Conservation (phyloP, 2,797 vertebrate species). For the Lycodopsis pacificus region DNA sequence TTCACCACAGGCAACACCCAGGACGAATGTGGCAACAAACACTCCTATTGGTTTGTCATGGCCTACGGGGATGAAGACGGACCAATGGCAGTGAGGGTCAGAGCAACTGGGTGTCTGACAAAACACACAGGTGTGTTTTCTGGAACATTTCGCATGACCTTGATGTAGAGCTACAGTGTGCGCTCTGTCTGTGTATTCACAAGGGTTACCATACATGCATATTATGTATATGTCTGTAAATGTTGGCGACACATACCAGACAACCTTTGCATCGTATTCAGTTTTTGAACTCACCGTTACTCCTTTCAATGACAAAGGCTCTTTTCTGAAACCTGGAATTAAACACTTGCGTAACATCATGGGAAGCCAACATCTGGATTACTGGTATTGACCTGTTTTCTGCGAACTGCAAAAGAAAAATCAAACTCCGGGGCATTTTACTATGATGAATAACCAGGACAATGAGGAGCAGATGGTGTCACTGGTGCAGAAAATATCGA, state of each 20-base stretch:
- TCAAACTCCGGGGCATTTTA: conserved; percentile 36
- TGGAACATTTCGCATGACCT: conserved; percentile 76
- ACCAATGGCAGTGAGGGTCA: conserved; percentile 59
- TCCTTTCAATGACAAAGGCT: conserved; percentile 8
- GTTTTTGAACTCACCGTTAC: conserved; percentile 1
- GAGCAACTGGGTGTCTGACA: neutral
- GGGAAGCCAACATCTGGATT: conserved; percentile 73
- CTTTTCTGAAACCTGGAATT: conserved; percentile 37
- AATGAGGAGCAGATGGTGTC: conserved; percentile 62
- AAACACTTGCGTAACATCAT: conserved; percentile 63
- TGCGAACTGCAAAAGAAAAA: conserved; percentile 48
- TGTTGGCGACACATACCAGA: neutral
- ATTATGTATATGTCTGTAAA: neutral
- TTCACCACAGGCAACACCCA: conserved; percentile 53
- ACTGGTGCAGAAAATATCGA: conserved; percentile 56
- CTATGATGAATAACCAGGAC: conserved; percentile 55
- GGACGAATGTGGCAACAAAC: conserved; percentile 25
- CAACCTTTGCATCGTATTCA: neutral
- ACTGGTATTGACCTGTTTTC: conserved; percentile 46
- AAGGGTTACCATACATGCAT: neutral
- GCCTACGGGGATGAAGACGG: conserved; percentile 1
- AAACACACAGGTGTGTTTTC: conserved; percentile 66
- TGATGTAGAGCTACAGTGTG: neutral
- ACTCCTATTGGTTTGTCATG: conserved; percentile 61
- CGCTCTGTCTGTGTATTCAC: neutral